Conservation (phyloP, 2,797 vertebrate species). For the Eurystomus glaucurus region DNA sequence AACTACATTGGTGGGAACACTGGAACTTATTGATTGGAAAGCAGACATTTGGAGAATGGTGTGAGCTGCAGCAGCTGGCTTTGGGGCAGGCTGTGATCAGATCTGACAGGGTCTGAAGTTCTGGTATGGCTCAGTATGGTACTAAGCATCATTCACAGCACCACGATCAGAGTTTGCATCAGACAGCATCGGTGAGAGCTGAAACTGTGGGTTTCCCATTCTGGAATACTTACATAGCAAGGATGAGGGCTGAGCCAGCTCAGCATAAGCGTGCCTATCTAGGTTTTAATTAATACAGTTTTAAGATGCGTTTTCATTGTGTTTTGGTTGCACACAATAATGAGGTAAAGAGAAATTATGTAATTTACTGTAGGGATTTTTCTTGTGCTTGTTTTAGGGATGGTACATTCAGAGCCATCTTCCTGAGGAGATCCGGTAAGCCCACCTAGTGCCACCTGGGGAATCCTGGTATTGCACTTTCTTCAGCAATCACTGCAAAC, state of each 20-base stretch:
- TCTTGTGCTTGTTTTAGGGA: background rate
- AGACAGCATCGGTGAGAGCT: background rate
- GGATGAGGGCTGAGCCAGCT: background rate
- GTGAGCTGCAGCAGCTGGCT: background rate
- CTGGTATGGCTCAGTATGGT: background rate
- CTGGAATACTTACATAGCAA: background rate
- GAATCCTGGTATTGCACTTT: background rate
- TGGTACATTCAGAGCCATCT: background rate
- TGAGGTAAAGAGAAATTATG: background rate
- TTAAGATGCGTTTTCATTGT: background rate
- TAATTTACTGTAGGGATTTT: background rate
- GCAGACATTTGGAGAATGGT: background rate
- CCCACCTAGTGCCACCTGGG: background rate
- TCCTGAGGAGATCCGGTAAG: background rate
- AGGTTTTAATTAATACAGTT: background rate
- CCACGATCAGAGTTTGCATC: background rate
- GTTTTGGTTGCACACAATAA: background rate
- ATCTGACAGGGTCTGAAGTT: background rate
- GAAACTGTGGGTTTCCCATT: background rate
- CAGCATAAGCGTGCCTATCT: background rate
- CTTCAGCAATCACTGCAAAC: background rate
- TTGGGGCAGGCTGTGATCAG: fast-evolving
- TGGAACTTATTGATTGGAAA: background rate
- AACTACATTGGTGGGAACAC: background rate
- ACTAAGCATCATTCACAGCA: background rate